Percentiles rank a stretch among this genome's conserved stretches.
These are phyloP conservation scores for Microtus richardsoni DNA, from an alignment of 2,113 vertebrate genomes.

Conservation along the genomic window DNA sequence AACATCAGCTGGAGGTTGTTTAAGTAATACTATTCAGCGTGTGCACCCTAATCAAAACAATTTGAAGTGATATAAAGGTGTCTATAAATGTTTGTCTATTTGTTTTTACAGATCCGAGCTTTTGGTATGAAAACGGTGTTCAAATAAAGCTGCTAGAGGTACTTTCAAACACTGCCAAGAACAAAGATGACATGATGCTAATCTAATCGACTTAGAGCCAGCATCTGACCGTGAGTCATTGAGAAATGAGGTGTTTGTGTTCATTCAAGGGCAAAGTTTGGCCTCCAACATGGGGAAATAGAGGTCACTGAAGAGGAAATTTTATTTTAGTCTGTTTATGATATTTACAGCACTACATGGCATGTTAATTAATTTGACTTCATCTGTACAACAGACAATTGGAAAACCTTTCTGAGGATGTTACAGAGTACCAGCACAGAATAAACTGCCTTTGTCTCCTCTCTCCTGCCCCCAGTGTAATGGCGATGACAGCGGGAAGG, in stretches of 20 bases:
- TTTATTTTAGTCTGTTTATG: conserved; percentile 44
- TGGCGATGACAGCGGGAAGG: neutral
- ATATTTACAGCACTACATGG: neutral
- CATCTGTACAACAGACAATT: conserved; percentile 19
- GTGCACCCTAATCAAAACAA: conserved; percentile 77
- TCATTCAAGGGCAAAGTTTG: conserved; percentile 75
- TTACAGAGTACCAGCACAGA: neutral
- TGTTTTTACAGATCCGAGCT: conserved; percentile 72
- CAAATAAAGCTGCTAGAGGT: conserved; percentile 73
- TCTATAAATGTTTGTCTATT: conserved; percentile 73
- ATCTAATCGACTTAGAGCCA: conserved; percentile 74
- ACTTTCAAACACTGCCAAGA: conserved; percentile 76
- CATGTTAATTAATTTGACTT: conserved; percentile 57
- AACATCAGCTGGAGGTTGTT: conserved; percentile 73
- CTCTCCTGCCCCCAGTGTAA: neutral
- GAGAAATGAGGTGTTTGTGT: conserved; percentile 65
- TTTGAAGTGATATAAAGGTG: conserved; percentile 78
- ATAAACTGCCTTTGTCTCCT: neutral
- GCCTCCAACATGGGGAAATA: conserved; percentile 33
- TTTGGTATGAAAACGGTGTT: conserved; percentile 76
- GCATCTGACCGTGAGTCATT: conserved; percentile 75
- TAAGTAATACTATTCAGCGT: conserved; percentile 77
- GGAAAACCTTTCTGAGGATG: neutral
- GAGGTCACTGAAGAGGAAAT: neutral
- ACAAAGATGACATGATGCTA: conserved; percentile 79